Percentiles rank a stretch among this genome's conserved stretches.
Conservation (phyloP, 2,888 invertebrate species). For the Caenorhabditis sp. region DNA sequence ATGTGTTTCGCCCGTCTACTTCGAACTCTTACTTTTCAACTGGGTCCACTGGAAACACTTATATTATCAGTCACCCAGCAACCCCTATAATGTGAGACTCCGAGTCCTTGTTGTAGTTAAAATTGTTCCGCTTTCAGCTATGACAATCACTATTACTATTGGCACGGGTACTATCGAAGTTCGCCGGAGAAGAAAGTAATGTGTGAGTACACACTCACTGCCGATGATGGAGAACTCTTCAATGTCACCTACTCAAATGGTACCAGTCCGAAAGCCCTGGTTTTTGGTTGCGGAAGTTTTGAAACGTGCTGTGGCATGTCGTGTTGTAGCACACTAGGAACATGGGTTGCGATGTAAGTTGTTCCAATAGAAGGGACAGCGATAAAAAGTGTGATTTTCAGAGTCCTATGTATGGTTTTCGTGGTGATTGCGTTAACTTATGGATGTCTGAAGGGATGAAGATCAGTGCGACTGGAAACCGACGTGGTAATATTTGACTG, state of each 20-base stretch:
- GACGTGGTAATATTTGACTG: neutral
- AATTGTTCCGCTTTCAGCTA: neutral
- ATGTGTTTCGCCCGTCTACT: constrained; percentile 22
- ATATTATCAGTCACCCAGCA: constrained; percentile 27
- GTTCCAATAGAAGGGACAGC: neutral
- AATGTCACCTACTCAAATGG: constrained; percentile 50
- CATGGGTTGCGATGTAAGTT: constrained; percentile 32
- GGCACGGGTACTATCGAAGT: constrained; percentile 44
- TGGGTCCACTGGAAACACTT: constrained; percentile 21
- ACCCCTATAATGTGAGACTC: constrained; percentile 27
- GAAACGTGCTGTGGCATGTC: constrained; percentile 50
- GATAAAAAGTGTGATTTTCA: neutral
- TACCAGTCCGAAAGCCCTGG: constrained; percentile 22
- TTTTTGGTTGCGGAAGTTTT: constrained; percentile 45
- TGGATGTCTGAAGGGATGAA: neutral
- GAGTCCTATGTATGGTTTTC: neutral
- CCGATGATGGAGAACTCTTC: constrained; percentile 39
- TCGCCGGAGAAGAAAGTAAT: constrained; percentile 23
- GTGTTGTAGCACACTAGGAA: constrained; percentile 36
- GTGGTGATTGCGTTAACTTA: neutral
- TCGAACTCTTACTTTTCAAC: constrained; percentile 26
- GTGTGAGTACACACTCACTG: constrained; percentile 37
- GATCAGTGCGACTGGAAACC: neutral
- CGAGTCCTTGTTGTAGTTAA: too few species aligned
- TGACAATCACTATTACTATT: constrained; percentile 52